Conservation (phyloP, 2,888 invertebrate genomes). For the Leptinotarsa tumamoca region DNA sequence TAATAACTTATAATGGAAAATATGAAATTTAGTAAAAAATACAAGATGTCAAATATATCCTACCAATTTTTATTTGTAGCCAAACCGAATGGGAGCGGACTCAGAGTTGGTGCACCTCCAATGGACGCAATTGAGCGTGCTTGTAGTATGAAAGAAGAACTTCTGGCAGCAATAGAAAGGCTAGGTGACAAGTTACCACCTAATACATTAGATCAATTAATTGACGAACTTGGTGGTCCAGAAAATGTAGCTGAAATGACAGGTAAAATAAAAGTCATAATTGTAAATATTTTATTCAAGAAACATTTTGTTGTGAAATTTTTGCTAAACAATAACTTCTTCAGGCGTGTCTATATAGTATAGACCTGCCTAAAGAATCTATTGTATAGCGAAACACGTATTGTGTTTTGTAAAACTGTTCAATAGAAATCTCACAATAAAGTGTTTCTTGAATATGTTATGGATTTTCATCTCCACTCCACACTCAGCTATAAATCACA, state of each 20-base stretch:
- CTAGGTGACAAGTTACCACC: conserved; percentile 88
- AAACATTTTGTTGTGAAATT: no score
- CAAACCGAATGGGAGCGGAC: conserved; percentile 61
- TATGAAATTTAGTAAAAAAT: no score
- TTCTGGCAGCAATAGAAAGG: conserved; percentile 85
- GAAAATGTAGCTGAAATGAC: conserved; percentile 99
- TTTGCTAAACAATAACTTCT: no score
- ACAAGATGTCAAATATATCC: background rate
- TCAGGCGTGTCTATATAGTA: no score
- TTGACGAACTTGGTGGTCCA: conserved; percentile 97
- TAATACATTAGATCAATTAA: conserved; percentile 97
- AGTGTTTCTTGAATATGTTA: no score
- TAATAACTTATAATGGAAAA: background rate
- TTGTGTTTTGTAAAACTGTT: no score
- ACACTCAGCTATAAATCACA: no score
- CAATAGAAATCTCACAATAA: no score
- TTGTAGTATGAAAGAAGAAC: conserved; percentile 92
- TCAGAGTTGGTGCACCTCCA: conserved; percentile 73
- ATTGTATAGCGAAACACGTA: background rate
- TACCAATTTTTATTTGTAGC: conserved; percentile 42
- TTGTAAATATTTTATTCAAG: background rate
- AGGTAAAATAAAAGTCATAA: conserved; percentile 68
- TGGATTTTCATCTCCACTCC: no score
- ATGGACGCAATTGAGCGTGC: conserved; percentile 90
- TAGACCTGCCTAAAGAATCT: background rate